Conservation (phyloP, 2,113 vertebrate species). For the Carlito syrichta region DNA sequence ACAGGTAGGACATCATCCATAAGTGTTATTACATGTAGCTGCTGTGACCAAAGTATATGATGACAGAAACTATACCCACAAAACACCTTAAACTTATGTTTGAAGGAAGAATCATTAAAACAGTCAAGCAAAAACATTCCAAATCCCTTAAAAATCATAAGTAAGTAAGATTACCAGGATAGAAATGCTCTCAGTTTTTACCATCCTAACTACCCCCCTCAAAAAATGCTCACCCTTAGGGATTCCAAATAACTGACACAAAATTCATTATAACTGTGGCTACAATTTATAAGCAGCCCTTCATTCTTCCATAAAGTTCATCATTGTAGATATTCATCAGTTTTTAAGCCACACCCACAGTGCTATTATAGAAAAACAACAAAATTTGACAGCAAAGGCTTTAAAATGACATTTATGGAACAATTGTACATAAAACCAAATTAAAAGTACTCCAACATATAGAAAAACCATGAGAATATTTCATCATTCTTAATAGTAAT, state of each 20-base stretch:
- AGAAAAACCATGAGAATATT: neutral
- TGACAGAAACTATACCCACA: neutral
- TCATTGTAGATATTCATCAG: slow-evolving; percentile 44
- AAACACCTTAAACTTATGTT: neutral
- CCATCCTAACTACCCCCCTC: neutral
- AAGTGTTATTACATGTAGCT: neutral
- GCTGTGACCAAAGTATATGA: neutral
- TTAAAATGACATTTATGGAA: slow-evolving; percentile 40
- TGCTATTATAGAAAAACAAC: slow-evolving; percentile 57
- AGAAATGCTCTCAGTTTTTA: slow-evolving; percentile 9
- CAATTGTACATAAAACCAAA: slow-evolving; percentile 41
- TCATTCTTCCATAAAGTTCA: slow-evolving; percentile 55
- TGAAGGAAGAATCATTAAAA: slow-evolving; percentile 29
- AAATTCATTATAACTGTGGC: slow-evolving; percentile 40
- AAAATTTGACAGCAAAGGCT: slow-evolving; percentile 43
- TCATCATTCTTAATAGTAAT: neutral
- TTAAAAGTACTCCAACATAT: neutral
- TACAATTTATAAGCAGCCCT: slow-evolving; percentile 60
- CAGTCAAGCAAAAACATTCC: neutral
- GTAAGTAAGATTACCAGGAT: neutral
- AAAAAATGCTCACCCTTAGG: slow-evolving; percentile 4
- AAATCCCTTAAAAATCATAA: slow-evolving; percentile 35
- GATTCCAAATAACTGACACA: slow-evolving; percentile 50
- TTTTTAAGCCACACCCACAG: slow-evolving; percentile 65
- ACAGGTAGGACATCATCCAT: neutral